Percentiles rank a stretch among this genome's conserved stretches.
phyloP scores from a whole-genome alignment of 37 sponge, comb jelly and placozoan species.

The Spongilla lacustris region DNA sequence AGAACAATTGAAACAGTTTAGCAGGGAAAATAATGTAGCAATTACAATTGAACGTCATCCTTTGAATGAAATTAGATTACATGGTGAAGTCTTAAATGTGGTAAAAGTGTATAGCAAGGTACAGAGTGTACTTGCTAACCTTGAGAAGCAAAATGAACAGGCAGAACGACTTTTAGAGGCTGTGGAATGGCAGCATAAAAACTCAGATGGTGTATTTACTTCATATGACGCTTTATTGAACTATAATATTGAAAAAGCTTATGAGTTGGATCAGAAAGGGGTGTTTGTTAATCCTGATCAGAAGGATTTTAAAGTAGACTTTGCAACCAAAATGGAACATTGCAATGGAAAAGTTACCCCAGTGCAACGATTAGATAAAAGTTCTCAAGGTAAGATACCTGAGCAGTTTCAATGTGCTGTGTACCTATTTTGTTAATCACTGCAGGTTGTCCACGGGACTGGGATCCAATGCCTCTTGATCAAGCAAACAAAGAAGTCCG shows the following conservation, averaged over 20 bases:
- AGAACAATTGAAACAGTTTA: not conserved
- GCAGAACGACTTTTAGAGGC: slow-evolving; percentile 24
- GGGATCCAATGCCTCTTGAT: slow-evolving; percentile 59
- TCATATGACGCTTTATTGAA: slow-evolving; percentile 34
- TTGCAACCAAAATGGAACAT: not conserved
- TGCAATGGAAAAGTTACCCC: not conserved
- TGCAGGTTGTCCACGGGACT: not conserved
- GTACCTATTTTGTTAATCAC: too few relatives aligned
- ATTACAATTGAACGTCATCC: not conserved
- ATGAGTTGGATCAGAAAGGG: not conserved
- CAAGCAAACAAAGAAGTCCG: slow-evolving; percentile 23
- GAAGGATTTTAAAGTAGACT: not conserved
- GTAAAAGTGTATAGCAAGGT: not conserved
- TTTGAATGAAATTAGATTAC: not conserved
- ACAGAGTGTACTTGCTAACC: not conserved
- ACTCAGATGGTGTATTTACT: slow-evolving; percentile 4
- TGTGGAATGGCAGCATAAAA: slow-evolving; percentile 34
- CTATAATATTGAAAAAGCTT: slow-evolving; percentile 50
- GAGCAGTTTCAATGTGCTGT: too few relatives aligned
- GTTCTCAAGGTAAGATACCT: not conserved
- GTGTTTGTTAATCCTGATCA: not conserved
- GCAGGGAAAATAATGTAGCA: not conserved
- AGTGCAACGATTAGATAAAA: not conserved
- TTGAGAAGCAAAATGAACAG: slow-evolving; percentile 14
- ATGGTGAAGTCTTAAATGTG: not conserved